Base-by-base conservation (phyloP, 2,888 invertebrate species). In the Sipha maydis region DNA sequence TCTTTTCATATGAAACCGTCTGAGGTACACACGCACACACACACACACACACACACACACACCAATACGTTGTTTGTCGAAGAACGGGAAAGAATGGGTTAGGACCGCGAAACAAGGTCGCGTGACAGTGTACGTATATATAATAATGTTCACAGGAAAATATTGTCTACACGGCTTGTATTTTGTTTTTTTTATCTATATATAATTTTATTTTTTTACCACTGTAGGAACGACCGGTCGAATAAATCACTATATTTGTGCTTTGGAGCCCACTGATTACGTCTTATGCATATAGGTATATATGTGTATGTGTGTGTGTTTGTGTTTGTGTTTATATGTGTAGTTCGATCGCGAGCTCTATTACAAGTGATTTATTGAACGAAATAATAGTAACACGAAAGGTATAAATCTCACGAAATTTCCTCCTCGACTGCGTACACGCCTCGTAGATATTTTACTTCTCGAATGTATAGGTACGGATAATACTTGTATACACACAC, bases 331-430 rank as follows among this genome's bases (percentile, higher is more conserved):
- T 48, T 4, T 48, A 3, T 14, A 14, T 14, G 48, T 3, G 48
- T 5, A 25, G 31, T 77, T 69, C 77, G 85, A 85, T 77, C 54
- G 85, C 85, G 69, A 76, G 75, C 75, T 88, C 88, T 76, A 82
- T 88, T 88, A 88, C 82, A 31, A 82, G 88, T 88, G 88, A 88
- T 88, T 88, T 88, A 88, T 88, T 41, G 88, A 61, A 82, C 88
- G 80, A 76, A 88, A 88, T 88, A 88, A 88, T 82, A 88, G 82
- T 88, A 88, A 88, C 88, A 76, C 75, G 86, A 73, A 80, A 79
- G 73, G 82, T 88, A 61, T 82, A 82, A 73, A 80, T 86, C 79
- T 86, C 86, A 73, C 80, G 79, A 86, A 86, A 79, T 79, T 86
- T 86, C 69, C 48, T 56, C 25, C 28, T 31, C 11, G 61, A 31